A percentile compares a stretch with the other conserved stretches of the same genome.
These are phyloP conservation scores for Scophthalmus maximus DNA, from an alignment of 2,113 vertebrate species.

Conservation along the genomic window DNA sequence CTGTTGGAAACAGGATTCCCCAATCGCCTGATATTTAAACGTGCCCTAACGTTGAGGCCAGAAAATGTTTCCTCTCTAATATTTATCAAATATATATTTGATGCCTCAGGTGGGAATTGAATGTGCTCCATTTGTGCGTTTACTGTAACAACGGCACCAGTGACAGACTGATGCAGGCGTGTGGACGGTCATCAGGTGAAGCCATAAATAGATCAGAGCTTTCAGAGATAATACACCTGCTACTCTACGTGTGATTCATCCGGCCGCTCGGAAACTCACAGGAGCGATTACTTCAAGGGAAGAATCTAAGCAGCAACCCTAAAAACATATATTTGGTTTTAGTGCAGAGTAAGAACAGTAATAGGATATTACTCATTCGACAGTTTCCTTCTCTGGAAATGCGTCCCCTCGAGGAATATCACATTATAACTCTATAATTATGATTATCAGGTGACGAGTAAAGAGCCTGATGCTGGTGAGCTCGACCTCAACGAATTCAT, in stretches of 20 bases:
- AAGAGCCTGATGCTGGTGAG: not conserved
- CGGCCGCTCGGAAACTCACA: not conserved
- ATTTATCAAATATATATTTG: constrained; percentile 10
- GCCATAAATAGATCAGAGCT: constrained; percentile 41
- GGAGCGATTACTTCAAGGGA: constrained; percentile 4
- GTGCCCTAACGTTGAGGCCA: not conserved
- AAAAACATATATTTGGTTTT: too few relatives aligned
- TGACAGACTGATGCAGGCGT: constrained; percentile 8
- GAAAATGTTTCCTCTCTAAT: not conserved
- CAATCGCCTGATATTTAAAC: not conserved
- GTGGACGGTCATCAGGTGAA: constrained; percentile 45
- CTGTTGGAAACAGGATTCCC: not conserved
- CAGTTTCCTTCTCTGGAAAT: too few relatives aligned
- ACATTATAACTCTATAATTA: too few relatives aligned
- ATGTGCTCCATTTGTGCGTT: constrained; percentile 9
- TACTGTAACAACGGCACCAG: constrained; percentile 3
- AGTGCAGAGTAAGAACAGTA: too few relatives aligned
- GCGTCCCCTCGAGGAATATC: too few relatives aligned
- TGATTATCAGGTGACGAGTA: too few relatives aligned
- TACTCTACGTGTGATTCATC: constrained; percentile 47
- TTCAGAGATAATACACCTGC: constrained; percentile 19
- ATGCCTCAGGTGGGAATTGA: not conserved
- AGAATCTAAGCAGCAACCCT: too few relatives aligned
- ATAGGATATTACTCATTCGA: too few relatives aligned
- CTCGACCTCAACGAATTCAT: not conserved